Base-by-base conservation (phyloP, 2,797 vertebrate species). In the Gambusia yucatana region DNA sequence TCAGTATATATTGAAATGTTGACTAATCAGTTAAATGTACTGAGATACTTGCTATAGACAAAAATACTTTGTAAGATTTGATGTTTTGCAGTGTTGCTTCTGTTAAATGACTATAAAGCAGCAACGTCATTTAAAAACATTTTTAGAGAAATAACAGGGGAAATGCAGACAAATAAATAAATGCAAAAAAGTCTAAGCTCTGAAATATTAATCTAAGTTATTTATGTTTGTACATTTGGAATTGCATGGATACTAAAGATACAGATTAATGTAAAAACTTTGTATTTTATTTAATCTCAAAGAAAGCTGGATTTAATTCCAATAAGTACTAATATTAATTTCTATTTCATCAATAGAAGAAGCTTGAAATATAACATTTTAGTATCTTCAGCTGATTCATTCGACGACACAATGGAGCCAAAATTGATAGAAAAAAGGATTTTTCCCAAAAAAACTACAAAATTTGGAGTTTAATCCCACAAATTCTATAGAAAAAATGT, bases 281-380 rank as follows among this genome's bases (percentile, higher is more conserved):
- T 4, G 6, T 3, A 28, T n/a, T 57, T 11, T 13, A n/a, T 57
- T 30, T 14, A 33, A 61, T 63, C 2, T 17, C 16, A 1, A 20
- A 36, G 30, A 2, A 63, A 63, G 6, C 14, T 33, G 17, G 28
- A 13, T 30, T 22, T 33, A 33, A 30, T 61, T 61, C 30, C 13
- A 33, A 61, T 0, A 3, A 17, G 5, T 16, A 30, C 30, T 30
- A 7, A 17, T 57, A 13, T 14, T 59, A 13, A 13, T 30, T 61
- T 17, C 16, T 17, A 10, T 33, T 3, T 16, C 30, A 41, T 39
- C 3, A 16, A 48, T 75, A 4, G 30, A 2, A 73, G 67, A 28
- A 20, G 3, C 16, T 14, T 14, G 17, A n/a, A 44, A 76, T 77
- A 46, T 73, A 75, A 46, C 20, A 77, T 73, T 77, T 71, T 43